Percentiles rank a stretch among this genome's conserved stretches.
Conservation (phyloP, 2,888 invertebrate species). For the Xestia c-nigrum region DNA sequence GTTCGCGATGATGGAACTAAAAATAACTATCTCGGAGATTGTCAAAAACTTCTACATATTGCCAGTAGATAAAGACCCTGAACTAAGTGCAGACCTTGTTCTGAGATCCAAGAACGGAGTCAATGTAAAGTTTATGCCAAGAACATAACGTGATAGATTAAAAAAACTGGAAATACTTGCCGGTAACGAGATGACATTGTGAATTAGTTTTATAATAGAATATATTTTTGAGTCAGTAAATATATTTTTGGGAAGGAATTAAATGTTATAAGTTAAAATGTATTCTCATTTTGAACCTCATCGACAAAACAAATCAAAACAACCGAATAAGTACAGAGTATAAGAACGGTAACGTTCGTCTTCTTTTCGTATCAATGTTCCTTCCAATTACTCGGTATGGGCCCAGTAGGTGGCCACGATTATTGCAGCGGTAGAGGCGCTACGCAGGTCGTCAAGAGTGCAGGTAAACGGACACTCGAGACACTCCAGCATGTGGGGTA, state of each 20-base stretch:
- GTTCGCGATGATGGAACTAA: constrained; percentile 89
- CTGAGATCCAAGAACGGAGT: constrained; percentile 81
- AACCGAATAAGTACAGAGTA: too few species aligned
- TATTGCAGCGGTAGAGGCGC: too few species aligned
- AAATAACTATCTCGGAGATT: constrained; percentile 87
- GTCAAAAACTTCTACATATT: constrained; percentile 84
- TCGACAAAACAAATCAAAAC: too few species aligned
- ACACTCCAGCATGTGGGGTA: too few species aligned
- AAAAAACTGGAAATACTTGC: neutral
- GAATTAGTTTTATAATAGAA: constrained; percentile 2
- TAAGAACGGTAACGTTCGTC: too few species aligned
- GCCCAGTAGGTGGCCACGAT: too few species aligned
- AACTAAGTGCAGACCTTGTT: constrained; percentile 80
- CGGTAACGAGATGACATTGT: constrained; percentile 11
- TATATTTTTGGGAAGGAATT: constrained; percentile 32
- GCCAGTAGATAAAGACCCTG: constrained; percentile 76
- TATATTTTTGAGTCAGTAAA: constrained; percentile 28
- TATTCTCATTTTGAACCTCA: neutral
- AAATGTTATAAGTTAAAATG: constrained; percentile 30
- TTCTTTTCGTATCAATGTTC: too few species aligned
- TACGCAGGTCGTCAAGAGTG: too few species aligned
- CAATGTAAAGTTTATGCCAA: constrained; percentile 74
- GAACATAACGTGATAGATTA: constrained; percentile 36
- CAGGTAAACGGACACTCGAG: too few species aligned
- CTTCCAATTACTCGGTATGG: too few species aligned